Percentiles rank a stretch among this genome's conserved stretches.
phyloP scores from a whole-genome alignment of 2,113 vertebrate species.

The Pleuronectes platessa region DNA sequence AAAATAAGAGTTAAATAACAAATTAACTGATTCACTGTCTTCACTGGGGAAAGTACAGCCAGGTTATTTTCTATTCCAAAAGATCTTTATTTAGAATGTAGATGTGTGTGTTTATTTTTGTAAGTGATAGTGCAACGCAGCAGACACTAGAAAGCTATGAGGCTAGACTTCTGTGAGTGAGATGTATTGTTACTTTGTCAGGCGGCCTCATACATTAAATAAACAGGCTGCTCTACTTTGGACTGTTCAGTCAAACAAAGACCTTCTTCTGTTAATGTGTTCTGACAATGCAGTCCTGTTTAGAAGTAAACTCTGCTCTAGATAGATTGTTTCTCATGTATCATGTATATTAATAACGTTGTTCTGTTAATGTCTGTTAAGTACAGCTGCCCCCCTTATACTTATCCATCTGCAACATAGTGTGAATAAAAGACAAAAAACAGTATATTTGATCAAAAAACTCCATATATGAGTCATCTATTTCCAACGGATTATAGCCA shows the following conservation, averaged over 20 bases:
- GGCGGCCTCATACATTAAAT: conserved; percentile 59
- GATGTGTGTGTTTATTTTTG: conserved; percentile 45
- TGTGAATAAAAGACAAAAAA: background rate
- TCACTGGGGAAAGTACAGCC: conserved; percentile 37
- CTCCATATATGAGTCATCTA: background rate
- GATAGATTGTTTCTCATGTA: conserved; percentile 14
- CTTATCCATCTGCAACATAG: background rate
- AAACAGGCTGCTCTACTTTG: conserved; percentile 49
- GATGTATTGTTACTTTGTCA: conserved; percentile 57
- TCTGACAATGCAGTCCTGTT: conserved; percentile 35
- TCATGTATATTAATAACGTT: conserved; percentile 22
- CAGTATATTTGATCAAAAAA: background rate
- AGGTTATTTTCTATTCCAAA: conserved; percentile 55
- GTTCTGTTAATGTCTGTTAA: conserved; percentile 5
- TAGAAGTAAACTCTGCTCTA: conserved; percentile 14
- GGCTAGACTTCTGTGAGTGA: conserved; percentile 58
- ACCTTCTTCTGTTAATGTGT: conserved; percentile 49
- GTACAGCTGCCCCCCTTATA: background rate
- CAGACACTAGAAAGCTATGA: conserved; percentile 60
- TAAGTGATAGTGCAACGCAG: conserved; percentile 43
- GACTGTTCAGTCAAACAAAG: conserved; percentile 55
- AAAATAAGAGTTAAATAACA: conserved; percentile 33
- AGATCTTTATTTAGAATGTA: conserved; percentile 72
- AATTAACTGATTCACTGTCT: conserved; percentile 24
- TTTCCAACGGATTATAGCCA: background rate